Conservation (phyloP, 2,113 vertebrate genomes). For the Poicephalus meyeri region DNA sequence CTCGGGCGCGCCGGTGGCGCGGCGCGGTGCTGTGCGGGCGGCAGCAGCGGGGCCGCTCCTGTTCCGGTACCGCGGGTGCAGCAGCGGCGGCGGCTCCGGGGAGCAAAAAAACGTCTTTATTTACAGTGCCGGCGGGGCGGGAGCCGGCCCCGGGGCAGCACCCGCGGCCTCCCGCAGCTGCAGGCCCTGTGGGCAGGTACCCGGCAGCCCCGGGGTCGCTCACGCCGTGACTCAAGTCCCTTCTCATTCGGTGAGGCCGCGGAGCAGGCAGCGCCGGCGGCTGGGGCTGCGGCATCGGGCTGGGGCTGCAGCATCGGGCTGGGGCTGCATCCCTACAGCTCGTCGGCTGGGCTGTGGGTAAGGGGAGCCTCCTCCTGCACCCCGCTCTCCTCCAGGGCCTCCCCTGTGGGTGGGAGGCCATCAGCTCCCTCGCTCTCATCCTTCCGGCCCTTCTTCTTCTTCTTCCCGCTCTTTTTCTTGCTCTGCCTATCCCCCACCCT, state of each 20-base stretch:
- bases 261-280: fast-evolving
- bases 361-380: conserved; percentile 67
- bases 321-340: conserved; percentile 57
- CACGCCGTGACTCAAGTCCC: not conserved
- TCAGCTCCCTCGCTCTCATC: not conserved
- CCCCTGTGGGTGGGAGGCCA: not conserved
- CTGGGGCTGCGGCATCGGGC: not conserved
- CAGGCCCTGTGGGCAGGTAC: not conserved
- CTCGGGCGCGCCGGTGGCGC: too few relatives aligned
- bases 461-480: conserved; percentile 78
- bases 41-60: not conserved
- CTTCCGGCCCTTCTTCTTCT: conserved; percentile 69
- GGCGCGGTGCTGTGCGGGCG: not conserved
- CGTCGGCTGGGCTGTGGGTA: conserved; percentile 68
- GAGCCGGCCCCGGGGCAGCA: not conserved
- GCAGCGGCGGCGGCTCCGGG: not conserved
- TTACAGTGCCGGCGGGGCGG: not conserved
- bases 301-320: not conserved
- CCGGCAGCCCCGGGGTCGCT: not conserved
- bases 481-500: conserved; percentile 76
- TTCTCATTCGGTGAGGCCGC: not conserved
- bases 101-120: conserved; percentile 5
- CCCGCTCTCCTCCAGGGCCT: conserved; percentile 25
- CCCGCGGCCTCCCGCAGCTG: not conserved
- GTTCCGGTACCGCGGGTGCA: not conserved